Base-by-base conservation (phyloP, 2,113 vertebrate species). In the Phasianus colchicus region DNA sequence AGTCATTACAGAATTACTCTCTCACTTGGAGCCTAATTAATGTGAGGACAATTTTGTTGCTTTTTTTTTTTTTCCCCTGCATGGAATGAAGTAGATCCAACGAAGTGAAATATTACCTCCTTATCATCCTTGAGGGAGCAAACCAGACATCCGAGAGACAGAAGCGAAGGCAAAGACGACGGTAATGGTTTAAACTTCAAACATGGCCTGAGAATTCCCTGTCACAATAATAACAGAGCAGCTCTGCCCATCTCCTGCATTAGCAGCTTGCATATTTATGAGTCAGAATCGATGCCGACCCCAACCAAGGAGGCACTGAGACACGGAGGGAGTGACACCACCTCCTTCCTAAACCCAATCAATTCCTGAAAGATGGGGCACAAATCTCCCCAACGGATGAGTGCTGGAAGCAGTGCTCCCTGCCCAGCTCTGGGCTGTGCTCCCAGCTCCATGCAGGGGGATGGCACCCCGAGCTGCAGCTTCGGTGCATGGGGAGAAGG, bases 1-100 rank as follows among this genome's bases (percentile, higher is more conserved):
- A 95, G 82, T 83, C n/a, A 88, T 96, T 92, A 96, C 61, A 92
- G 92, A 94, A 96, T 95, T 94, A 95, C 75, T 66, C 42, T 75
- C 55, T 70, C 69, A 47, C 90, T 95, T 8, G 3, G 50, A 90
- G 60, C 36, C 76, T 96, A 80, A 96, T 96, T 95, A 89, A 78
- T 76, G 58, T 54, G 40, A 89, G 79, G 90, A 89, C 66, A 25
- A 18, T 48, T 18, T 54, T 54, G 47, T 47, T 9, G 20, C 7
- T 50, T 12, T 25, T 25, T 47, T 25, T 47, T 52, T 54, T 54
- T 67, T 69, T 73, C 69, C 21, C 72, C 69, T 55, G 12, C 6
- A 1, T 20, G n/a, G 78, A 87, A 87, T 10, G 43, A 66, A 93
- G 78, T 13, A 79, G 82, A 83, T 40, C 71, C 84, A 76, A 22